These are phyloP conservation scores for Drosophila ironensis DNA, from an alignment of 1,140 invertebrate genomes.

Conservation along the genomic window DNA sequence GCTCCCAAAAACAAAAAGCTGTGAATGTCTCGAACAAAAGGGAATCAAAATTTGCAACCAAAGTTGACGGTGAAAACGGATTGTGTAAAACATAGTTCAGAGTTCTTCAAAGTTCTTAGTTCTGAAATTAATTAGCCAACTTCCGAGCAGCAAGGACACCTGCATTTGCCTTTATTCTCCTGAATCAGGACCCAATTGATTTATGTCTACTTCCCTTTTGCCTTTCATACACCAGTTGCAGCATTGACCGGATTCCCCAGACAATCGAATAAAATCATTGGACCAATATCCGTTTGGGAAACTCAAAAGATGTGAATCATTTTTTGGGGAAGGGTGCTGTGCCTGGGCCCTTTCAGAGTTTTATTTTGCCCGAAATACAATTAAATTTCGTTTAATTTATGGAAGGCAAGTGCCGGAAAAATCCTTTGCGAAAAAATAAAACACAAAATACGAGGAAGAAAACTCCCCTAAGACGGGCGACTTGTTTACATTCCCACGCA, in stretches of 20 bases:
- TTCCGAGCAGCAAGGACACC: slow-evolving; percentile 5
- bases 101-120: too few species aligned
- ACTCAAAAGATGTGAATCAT: slow-evolving; percentile 33
- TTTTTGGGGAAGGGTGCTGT: slow-evolving; percentile 27
- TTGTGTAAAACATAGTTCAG: too few species aligned
- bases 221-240: slow-evolving; percentile 47
- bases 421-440: slow-evolving; percentile 39
- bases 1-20: too few species aligned
- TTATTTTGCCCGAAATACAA: slow-evolving; percentile 61
- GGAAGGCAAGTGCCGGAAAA: slow-evolving; percentile 40
- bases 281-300: slow-evolving; percentile 63
- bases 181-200: slow-evolving; percentile 15
- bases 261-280: slow-evolving; percentile 75
- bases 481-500: slow-evolving; percentile 79
- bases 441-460: slow-evolving; percentile 25
- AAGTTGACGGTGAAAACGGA: too few species aligned
- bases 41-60: too few species aligned
- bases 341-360: slow-evolving; percentile 15
- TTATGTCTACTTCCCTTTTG: slow-evolving; percentile 29
- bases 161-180: slow-evolving; percentile 6
- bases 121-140: too few species aligned
- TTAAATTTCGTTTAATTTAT: slow-evolving; percentile 76
- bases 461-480: slow-evolving; percentile 34
- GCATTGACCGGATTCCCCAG: slow-evolving; percentile 28
- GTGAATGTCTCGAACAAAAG: too few species aligned